These are phyloP conservation scores for Camponotus fellah DNA, from an alignment of 2,888 invertebrate genomes.

Conservation along the genomic window DNA sequence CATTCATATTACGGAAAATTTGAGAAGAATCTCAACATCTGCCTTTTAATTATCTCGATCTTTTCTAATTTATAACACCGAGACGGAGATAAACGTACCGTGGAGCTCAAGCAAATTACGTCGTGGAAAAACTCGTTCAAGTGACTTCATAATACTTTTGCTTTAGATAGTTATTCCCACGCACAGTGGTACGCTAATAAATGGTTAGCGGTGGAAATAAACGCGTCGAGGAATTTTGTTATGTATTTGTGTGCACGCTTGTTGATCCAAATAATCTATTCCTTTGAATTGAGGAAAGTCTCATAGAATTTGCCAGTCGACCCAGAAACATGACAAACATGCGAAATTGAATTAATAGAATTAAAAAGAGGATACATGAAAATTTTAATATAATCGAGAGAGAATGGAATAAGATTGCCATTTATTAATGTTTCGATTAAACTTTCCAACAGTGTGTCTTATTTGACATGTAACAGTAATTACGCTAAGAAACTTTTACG, in stretches of 20 bases:
- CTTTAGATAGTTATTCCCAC: constrained; percentile 14
- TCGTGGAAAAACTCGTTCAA: not conserved
- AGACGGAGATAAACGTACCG: constrained; percentile 6
- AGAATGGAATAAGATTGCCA: not conserved
- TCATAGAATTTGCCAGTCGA: not conserved
- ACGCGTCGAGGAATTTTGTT: not conserved
- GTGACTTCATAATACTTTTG: not conserved
- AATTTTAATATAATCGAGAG: constrained; percentile 14
- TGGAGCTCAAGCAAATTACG: not conserved
- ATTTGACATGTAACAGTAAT: not conserved
- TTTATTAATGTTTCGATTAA: not conserved
- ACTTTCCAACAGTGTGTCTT: not conserved
- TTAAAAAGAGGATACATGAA: not conserved
- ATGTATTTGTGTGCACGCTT: not conserved
- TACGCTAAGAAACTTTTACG: not conserved
- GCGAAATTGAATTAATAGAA: not conserved
- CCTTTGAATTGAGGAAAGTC: not conserved
- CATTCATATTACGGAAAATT: constrained; percentile 62
- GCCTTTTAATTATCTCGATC: not conserved
- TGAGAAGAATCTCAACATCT: constrained; percentile 36
- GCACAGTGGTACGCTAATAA: not conserved
- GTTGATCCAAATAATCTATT: not conserved
- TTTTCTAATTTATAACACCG: not conserved
- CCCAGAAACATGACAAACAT: not conserved
- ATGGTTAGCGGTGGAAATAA: not conserved